Evolutionary conservation across 1,140 invertebrate genomes (phyloP), one percentile per base, ranked within the genome.

Genomic region (Nasonia vitripennis): DNA sequence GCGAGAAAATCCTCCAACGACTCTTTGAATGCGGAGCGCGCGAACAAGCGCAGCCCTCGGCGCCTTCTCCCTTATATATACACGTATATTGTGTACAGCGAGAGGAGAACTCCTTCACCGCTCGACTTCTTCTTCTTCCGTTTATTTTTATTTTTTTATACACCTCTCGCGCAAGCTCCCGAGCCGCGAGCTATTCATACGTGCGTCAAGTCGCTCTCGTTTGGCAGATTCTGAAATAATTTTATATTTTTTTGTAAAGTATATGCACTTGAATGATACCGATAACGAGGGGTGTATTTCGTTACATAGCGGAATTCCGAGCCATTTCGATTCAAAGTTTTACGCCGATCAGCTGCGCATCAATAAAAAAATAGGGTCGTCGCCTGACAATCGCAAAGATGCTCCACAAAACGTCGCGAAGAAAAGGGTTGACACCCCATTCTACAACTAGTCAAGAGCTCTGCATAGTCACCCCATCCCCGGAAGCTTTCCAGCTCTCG

Each of bases 341-440:
- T 27, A 27, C 27, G 27, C 27, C 1, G 27, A 27, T 27, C 27
- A 27, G 27, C 27, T 27, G 27, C 27, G 27, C 27, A 27, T 45
- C 71, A 27, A 81, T 81, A 73, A 81, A 81, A 51, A 73, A 70
- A n/a, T 12, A 75, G 3, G 27, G 17, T 71, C 27, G 11, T 71
- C 68, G 23, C 31, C 68, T 51, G 12, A 14, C n/a, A 78, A 17
- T 37, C n/a, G 27, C 17, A 62, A 62, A 45, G 62, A 70, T 70
- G 31, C 34, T 14, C 17, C 12, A 23, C 11, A n/a, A 71, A 70
- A 27, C 17, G 62, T 6, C 4, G 34, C 55, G 48, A 83, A 68
- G 74, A 83, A 83, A 83, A 37, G 55, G 55, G 55, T 78, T 45
- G 55, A 71, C 68, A 34, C 68, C 68, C 31, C 10, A 75, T 75